phyloP scores from a whole-genome alignment of 2,888 invertebrate genomes.

The Dexiosoma caninum region DNA sequence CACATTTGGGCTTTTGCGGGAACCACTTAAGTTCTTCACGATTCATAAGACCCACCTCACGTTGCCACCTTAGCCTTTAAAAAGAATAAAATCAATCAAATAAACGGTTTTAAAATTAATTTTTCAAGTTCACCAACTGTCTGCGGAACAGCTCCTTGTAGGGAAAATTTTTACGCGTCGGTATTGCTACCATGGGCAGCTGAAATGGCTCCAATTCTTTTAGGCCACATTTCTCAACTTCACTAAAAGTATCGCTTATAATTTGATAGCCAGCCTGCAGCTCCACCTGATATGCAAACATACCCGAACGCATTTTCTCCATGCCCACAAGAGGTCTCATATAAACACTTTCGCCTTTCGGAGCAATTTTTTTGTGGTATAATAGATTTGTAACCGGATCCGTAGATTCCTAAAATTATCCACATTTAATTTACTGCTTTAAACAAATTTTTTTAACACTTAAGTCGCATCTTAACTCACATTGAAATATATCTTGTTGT shows the following conservation, averaged over 20 bases:
- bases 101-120: neutral
- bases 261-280: slow-evolving; percentile 81
- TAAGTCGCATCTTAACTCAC: slow-evolving; percentile 69
- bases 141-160: slow-evolving; percentile 80
- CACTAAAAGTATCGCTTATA: slow-evolving; percentile 81
- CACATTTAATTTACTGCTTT: neutral
- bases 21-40: slow-evolving; percentile 80
- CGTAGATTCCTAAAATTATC: slow-evolving; percentile 78
- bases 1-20: slow-evolving; percentile 80
- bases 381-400: slow-evolving; percentile 79
- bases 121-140: slow-evolving; percentile 66
- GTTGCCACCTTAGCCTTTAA: slow-evolving; percentile 81
- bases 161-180: slow-evolving; percentile 80
- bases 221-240: slow-evolving; percentile 82
- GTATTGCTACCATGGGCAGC: slow-evolving; percentile 80
- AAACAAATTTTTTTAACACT: neutral
- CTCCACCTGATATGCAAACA: slow-evolving; percentile 82
- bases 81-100: neutral
- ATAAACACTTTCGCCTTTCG: slow-evolving; percentile 80
- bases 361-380: slow-evolving; percentile 80
- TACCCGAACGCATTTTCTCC: slow-evolving; percentile 79
- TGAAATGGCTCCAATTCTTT: slow-evolving; percentile 81
- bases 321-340: slow-evolving; percentile 80
- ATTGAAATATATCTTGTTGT: slow-evolving; percentile 80
- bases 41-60: slow-evolving; percentile 80